Base-by-base conservation (phyloP, 2,113 vertebrate species). In the Caretta caretta region DNA sequence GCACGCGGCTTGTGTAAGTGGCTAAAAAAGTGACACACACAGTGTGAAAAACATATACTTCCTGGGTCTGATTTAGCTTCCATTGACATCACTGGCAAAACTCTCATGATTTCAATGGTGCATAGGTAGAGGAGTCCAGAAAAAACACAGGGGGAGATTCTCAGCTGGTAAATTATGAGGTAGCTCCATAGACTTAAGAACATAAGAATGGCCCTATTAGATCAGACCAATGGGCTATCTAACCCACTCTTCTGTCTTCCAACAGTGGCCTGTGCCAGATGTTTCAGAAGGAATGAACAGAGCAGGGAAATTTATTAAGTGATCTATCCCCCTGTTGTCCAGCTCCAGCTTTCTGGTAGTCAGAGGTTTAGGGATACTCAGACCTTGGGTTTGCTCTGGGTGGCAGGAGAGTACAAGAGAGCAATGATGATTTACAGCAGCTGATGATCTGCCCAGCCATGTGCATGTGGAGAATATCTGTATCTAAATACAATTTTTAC, bases 71-170 rank as follows among this genome's bases (percentile, higher is more conserved):
- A 83, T 93, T 95, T 93, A 79, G 84, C 91, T 84, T 86, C 91
- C 57, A 53, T 90, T 89, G 85, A 88, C 95, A 79, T 42, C 72
- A 96, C 78, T 80, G 89, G 93, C 88, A 95, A 81, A 56, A 89
- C 90, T 94, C 94, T 96, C 87, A 38, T 48, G 27, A 88, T 92
- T 89, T 93, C 84, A 84, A 3, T 8, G 92, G 13, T 62, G 29
- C 75, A 8, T 9, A 13, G 57, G 20, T 4, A 35, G 82, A 94
- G 96, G 93, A 87, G 91, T 92, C 46, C 88, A 96, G 93, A 35
- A 94, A 76, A 94, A 86, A 87, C 93, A 65, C 16, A n/a, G 62
- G 7, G 31, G 16, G 35, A 35, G 14, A 35, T 17, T 35, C 62
- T 35, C 62, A n/a, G 31, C 3, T 65, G 29, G 31, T 35, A 59